Evolutionary conservation across 2,797 vertebrate genomes (phyloP).

Genomic region (Crenichthys baileyi): DNA sequence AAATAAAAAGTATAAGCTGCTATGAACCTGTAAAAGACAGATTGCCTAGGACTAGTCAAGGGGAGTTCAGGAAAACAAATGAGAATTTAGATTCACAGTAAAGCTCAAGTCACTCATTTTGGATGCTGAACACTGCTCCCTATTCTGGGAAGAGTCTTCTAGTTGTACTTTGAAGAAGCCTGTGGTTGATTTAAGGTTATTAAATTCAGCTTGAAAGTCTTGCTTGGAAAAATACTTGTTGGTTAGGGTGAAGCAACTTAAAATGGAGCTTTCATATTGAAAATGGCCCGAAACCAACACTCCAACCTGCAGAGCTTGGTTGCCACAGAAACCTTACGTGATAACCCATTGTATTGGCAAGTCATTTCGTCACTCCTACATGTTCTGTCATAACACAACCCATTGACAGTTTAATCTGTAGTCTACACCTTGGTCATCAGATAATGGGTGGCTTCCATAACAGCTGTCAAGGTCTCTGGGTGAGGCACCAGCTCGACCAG

Average conservation of each 20-base stretch:
- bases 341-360: not conserved
- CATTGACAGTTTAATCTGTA: not conserved
- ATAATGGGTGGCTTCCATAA: constrained; percentile 83
- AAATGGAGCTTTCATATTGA: not conserved
- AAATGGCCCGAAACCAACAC: not conserved
- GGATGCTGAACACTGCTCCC: too few species aligned
- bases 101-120: too few species aligned
- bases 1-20: not conserved
- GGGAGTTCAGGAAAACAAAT: not conserved
- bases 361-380: not conserved
- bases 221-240: constrained; percentile 1
- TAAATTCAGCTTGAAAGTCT: not conserved
- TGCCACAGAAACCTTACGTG: not conserved
- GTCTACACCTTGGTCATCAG: constrained; percentile 85
- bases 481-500: constrained; percentile 97
- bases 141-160: not conserved
- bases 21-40: not conserved
- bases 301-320: not conserved
- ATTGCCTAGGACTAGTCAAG: not conserved
- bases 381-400: not conserved
- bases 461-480: constrained; percentile 83
- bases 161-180: too few species aligned
- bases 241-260: not conserved
- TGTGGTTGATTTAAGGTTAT: not conserved
- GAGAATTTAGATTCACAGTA: too few species aligned